Evolutionary conservation across 37 sponge, comb jelly and placozoan species (phyloP).

Genomic region (Oopsacas minuta): DNA sequence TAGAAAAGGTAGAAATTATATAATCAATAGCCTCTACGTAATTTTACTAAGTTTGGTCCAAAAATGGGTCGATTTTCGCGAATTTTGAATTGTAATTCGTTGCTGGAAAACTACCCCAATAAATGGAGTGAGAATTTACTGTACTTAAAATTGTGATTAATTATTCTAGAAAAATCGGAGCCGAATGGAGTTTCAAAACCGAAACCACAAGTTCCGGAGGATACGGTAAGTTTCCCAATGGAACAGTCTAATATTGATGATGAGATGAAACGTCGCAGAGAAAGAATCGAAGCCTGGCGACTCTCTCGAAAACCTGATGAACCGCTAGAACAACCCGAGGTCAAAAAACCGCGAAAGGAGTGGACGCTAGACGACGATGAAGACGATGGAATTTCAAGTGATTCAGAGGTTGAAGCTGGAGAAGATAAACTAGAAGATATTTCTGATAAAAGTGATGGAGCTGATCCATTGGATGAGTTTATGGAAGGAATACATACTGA

Average conservation of each 20-base stretch:
- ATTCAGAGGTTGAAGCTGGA: neutral
- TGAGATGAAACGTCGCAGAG: slow-evolving; percentile 76
- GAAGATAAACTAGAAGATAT: slow-evolving; percentile 2
- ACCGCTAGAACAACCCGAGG: neutral
- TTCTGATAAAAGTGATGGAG: slow-evolving; percentile 39
- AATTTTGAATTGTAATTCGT: too few relatives aligned
- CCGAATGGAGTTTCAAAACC: neutral
- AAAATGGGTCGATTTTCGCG: too few relatives aligned
- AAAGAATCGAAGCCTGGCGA: slow-evolving; percentile 85
- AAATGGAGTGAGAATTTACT: too few relatives aligned
- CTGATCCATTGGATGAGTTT: slow-evolving; percentile 90
- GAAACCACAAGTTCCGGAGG: neutral
- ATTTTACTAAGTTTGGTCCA: too few relatives aligned
- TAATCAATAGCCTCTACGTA: too few relatives aligned
- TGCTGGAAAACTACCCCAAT: too few relatives aligned
- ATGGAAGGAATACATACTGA: slow-evolving; percentile 39
- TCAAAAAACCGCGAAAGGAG: slow-evolving; percentile 24
- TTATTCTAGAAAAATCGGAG: neutral
- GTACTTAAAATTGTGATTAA: too few relatives aligned
- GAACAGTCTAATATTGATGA: slow-evolving; percentile 70
- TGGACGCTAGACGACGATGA: slow-evolving; percentile 84
- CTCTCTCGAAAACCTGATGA: slow-evolving; percentile 30
- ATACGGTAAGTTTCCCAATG: neutral
- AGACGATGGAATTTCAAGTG: slow-evolving; percentile 46
- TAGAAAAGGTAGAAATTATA: neutral